These are phyloP conservation scores for Nothura maculosa DNA, from an alignment of 2,797 vertebrate genomes.

Conservation along the genomic window DNA sequence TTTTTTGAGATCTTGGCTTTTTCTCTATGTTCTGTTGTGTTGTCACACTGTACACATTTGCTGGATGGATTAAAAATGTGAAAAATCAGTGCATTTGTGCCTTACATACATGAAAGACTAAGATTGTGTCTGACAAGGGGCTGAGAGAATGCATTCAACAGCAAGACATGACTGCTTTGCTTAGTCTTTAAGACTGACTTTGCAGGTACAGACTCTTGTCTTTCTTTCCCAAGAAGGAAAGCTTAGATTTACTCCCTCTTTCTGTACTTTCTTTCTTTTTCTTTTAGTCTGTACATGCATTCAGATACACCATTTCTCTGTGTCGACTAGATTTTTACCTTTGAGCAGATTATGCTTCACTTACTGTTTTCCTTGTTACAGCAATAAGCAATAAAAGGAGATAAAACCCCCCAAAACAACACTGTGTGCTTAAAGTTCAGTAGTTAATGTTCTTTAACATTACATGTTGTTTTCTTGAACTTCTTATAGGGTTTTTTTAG, in stretches of 20 bases:
- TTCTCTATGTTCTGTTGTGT: neutral
- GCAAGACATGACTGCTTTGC: neutral
- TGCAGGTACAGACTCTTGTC: neutral
- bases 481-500: slow-evolving; percentile 92
- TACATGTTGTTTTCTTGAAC: neutral
- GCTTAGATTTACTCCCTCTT: neutral
- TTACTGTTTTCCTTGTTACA: neutral
- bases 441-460: neutral
- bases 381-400: neutral
- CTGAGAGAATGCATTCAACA: neutral
- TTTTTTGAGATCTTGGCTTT: neutral
- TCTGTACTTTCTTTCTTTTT: neutral
- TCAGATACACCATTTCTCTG: neutral
- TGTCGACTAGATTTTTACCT: neutral
- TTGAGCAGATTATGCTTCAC: neutral
- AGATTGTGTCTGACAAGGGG: neutral
- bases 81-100: neutral
- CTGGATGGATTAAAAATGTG: neutral
- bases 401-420: neutral
- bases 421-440: neutral
- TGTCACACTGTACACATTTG: neutral
- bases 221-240: neutral
- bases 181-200: neutral
- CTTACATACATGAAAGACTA: neutral
- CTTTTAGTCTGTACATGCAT: neutral